Conservation (phyloP, 2,113 vertebrate genomes). For the Ctenodactylus gundi region DNA sequence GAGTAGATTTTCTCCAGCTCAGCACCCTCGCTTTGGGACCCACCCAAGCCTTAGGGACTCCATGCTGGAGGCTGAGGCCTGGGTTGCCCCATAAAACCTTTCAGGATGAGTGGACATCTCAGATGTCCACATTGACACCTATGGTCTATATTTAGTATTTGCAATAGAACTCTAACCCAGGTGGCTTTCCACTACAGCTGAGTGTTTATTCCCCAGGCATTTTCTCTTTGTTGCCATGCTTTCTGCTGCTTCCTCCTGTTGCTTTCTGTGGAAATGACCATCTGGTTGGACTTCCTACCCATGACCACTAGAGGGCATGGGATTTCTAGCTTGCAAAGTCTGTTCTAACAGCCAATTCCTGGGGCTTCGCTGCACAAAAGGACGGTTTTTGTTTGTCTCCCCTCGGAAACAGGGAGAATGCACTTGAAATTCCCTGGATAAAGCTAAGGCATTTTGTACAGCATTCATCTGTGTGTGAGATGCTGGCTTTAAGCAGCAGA, state of each 20-base stretch:
- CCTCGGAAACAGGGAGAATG: constrained; percentile 32
- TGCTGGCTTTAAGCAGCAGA: constrained; percentile 37
- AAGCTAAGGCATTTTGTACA: constrained; percentile 44
- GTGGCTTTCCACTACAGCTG: not conserved
- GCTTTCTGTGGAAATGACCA: constrained; percentile 2
- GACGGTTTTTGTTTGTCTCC: constrained; percentile 55
- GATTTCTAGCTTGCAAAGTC: not conserved
- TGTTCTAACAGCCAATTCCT: not conserved
- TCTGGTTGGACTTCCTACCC: constrained; percentile 14
- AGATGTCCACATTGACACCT: not conserved
- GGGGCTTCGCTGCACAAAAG: constrained; percentile 21
- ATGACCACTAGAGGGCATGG: constrained; percentile 69
- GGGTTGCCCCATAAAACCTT: not conserved
- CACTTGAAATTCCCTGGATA: constrained; percentile 52
- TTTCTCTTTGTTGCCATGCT: not conserved
- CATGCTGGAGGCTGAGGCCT: not conserved
- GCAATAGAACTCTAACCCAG: constrained; percentile 2
- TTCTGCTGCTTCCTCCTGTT: not conserved
- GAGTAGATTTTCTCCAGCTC: not conserved
- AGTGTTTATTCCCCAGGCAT: not conserved
- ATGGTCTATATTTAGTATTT: not conserved
- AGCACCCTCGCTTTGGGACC: not conserved
- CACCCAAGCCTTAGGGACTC: not conserved
- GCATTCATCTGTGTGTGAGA: constrained; percentile 61
- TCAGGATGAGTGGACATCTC: not conserved